Conservation (phyloP, 2,888 invertebrate genomes). For the Orthosia incerta region DNA sequence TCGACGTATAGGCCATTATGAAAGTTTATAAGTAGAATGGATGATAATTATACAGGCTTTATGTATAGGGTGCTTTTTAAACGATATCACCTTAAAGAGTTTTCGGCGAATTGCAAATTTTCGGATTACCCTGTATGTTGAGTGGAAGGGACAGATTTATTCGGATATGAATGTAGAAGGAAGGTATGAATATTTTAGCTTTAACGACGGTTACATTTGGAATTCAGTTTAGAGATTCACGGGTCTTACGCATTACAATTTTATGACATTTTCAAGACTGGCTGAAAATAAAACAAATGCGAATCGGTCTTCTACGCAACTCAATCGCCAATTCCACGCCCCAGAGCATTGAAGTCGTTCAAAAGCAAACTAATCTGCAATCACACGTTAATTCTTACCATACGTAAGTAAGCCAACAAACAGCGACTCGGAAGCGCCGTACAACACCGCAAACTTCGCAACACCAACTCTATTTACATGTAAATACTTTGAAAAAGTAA, state of each 20-base stretch:
- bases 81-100: conserved; percentile 85
- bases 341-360: conserved; percentile 1
- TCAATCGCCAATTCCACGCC: not conserved
- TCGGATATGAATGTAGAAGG: conserved; percentile 59
- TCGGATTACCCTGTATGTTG: conserved; percentile 58
- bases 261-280: conserved; percentile 5
- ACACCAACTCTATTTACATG: conserved; percentile 89
- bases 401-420: conserved; percentile 49
- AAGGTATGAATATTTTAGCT: conserved; percentile 57
- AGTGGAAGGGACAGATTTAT: conserved; percentile 58
- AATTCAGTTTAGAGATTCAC: conserved; percentile 25
- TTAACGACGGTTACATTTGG: conserved; percentile 31
- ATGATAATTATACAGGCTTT: conserved; percentile 90
- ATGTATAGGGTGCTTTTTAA: conserved; percentile 87
- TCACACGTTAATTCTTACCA: conserved; percentile 37
- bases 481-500: conserved; percentile 91
- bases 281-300: conserved; percentile 10
- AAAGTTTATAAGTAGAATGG: conserved; percentile 91
- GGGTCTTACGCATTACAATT: not conserved
- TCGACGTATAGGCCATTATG: conserved; percentile 91
- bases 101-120: conserved; percentile 80
- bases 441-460: conserved; percentile 79
- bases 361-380: conserved; percentile 36
- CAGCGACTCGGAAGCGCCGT: conserved; percentile 65
- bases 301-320: not conserved